Evolutionary conservation across 2,797 vertebrate genomes (phyloP).

Genomic region (Semotilus atromaculatus): DNA sequence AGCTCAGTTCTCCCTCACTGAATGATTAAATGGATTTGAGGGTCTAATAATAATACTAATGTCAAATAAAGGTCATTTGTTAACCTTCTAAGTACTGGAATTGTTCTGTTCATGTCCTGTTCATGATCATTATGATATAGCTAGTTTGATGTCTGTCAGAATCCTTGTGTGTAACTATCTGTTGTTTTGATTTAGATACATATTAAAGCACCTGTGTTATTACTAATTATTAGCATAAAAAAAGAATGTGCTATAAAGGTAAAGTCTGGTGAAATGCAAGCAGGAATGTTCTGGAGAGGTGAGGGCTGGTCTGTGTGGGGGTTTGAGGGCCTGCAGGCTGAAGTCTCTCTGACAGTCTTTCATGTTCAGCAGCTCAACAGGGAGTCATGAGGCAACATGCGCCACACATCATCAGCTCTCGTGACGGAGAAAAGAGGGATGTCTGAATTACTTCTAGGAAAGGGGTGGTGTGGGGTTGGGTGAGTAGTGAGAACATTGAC

Average conservation of each 20-base stretch:
- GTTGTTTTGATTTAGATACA: not conserved
- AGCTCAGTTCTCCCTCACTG: slow-evolving; percentile 14
- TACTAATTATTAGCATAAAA: not conserved
- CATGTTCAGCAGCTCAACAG: slow-evolving; percentile 21
- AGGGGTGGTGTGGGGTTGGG: not conserved
- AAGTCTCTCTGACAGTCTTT: slow-evolving; percentile 34
- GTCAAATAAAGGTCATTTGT: not conserved
- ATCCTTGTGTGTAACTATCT: not conserved
- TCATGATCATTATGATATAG: not conserved
- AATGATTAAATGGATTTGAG: slow-evolving; percentile 40
- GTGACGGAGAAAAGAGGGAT: slow-evolving; percentile 25
- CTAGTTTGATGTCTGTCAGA: not conserved
- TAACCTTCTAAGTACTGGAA: not conserved
- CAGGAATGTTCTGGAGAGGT: slow-evolving; percentile 10
- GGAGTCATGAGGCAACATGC: slow-evolving; percentile 47
- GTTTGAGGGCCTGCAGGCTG: slow-evolving; percentile 20
- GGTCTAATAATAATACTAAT: not conserved
- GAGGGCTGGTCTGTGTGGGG: slow-evolving; percentile 6
- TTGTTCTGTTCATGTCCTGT: not conserved
- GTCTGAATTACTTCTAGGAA: slow-evolving; percentile 15
- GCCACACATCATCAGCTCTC: slow-evolving; percentile 28
- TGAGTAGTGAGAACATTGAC: not conserved
- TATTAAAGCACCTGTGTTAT: not conserved
- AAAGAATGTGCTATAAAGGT: not conserved
- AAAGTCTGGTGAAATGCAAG: not conserved